A percentile compares a stretch with the other conserved stretches of the same genome.
Evolutionary conservation across 2,113 vertebrate genomes (phyloP).

Genomic region (Callorhinus ursinus): DNA sequence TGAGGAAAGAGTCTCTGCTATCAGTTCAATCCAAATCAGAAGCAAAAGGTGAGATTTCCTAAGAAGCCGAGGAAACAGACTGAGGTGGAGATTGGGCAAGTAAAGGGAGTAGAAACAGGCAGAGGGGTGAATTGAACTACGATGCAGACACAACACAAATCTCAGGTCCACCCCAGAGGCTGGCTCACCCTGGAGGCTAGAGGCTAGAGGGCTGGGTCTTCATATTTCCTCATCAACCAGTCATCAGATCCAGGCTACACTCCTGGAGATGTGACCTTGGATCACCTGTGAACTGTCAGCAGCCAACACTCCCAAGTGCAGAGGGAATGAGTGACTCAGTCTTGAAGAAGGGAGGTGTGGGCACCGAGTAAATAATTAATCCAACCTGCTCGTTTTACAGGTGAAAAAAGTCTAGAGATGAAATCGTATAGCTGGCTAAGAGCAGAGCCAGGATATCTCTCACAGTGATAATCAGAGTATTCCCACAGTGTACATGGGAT

Average conservation of each 20-base stretch:
- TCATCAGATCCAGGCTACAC: not conserved
- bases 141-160: not conserved
- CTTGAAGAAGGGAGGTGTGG: not conserved
- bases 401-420: not conserved
- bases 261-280: not conserved
- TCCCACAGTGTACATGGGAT: not conserved
- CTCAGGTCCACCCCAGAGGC: not conserved
- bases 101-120: not conserved
- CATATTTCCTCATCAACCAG: not conserved
- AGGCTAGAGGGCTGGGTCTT: not conserved
- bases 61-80: not conserved
- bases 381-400: not conserved
- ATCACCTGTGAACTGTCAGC: not conserved
- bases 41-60: not conserved
- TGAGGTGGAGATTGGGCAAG: not conserved
- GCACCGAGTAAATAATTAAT: not conserved
- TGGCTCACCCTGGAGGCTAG: not conserved
- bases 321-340: not conserved
- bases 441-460: not conserved
- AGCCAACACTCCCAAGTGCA: not conserved
- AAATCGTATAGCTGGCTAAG: not conserved
- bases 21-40: not conserved
- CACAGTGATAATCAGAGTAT: not conserved
- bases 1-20: not conserved
- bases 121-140: not conserved